A percentile compares a stretch with the other conserved stretches of the same genome.
Evolutionary conservation across 2,888 invertebrate species (phyloP).

Genomic region (Patella pellucida): DNA sequence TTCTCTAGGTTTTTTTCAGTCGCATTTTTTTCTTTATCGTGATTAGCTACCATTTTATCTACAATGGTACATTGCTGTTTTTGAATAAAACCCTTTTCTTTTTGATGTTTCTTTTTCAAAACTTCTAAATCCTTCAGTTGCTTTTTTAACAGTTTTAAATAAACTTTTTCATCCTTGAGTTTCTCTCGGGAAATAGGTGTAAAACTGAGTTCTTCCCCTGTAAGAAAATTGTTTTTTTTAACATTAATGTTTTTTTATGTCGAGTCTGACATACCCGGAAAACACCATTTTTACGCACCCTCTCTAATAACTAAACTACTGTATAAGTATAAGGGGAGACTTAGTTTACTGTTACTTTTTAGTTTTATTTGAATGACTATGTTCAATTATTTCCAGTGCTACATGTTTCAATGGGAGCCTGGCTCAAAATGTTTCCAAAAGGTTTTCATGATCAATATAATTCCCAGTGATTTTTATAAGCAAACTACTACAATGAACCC

Average conservation of each 20-base stretch:
- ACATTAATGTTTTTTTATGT: background rate
- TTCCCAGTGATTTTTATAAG: too few species aligned
- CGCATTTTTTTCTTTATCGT: slow-evolving; percentile 67
- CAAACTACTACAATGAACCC: too few species aligned
- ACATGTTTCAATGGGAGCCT: background rate
- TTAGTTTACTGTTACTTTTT: too few species aligned
- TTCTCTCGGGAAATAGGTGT: slow-evolving; percentile 67
- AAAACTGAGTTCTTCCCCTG: slow-evolving; percentile 60
- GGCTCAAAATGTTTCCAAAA: too few species aligned
- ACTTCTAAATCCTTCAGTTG: slow-evolving; percentile 94
- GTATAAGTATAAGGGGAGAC: too few species aligned
- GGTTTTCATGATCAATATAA: too few species aligned
- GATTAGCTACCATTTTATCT: slow-evolving; percentile 85
- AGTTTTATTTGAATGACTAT: background rate
- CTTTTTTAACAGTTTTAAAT: slow-evolving; percentile 87
- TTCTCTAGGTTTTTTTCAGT: slow-evolving; percentile 72
- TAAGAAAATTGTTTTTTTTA: slow-evolving; percentile 7
- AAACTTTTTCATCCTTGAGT: slow-evolving; percentile 65
- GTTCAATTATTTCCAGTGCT: background rate
- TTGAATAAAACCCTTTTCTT: slow-evolving; percentile 91
- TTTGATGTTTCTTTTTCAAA: slow-evolving; percentile 91
- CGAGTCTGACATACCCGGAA: background rate
- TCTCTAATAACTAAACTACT: background rate
- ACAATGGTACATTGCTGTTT: slow-evolving; percentile 86
- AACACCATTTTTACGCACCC: background rate